phyloP scores from a whole-genome alignment of 2,113 vertebrate species.

The Pachyramphus minor region DNA sequence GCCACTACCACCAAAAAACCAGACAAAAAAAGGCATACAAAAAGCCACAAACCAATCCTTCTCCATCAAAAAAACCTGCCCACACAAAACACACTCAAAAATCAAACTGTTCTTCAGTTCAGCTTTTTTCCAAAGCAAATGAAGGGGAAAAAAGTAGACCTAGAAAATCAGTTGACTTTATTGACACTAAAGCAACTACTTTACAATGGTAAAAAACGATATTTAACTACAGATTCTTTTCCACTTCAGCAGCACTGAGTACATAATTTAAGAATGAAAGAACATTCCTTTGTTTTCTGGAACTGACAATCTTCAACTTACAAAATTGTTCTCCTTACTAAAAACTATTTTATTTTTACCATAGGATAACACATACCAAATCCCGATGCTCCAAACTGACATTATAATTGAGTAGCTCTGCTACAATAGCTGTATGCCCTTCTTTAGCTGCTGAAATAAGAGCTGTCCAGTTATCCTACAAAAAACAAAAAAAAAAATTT shows the following conservation, averaged over 20 bases:
- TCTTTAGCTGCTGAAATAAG: conserved; percentile 95
- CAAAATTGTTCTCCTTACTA: not conserved
- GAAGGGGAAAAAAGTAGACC: not conserved
- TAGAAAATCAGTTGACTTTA: not conserved
- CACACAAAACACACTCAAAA: not conserved
- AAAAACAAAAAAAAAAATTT: not conserved
- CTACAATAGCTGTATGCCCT: conserved; percentile 86
- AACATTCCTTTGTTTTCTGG: not conserved
- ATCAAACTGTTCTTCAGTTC: not conserved
- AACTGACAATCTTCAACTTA: not conserved
- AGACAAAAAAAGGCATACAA: not conserved
- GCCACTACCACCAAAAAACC: not conserved
- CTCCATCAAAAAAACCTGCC: not conserved
- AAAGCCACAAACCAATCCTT: not conserved
- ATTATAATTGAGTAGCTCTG: conserved; percentile 84
- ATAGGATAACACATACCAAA: conserved; percentile 78
- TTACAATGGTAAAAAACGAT: not conserved
- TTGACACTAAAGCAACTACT: not conserved
- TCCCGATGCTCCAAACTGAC: conserved; percentile 92
- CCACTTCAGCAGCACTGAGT: not conserved
- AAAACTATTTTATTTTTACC: not conserved
- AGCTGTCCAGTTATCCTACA: conserved; percentile 96
- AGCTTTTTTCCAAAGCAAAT: not conserved
- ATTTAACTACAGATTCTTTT: not conserved
- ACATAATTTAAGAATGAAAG: not conserved